Percentiles rank a stretch among this genome's conserved stretches.
Evolutionary conservation across 2,888 invertebrate genomes (phyloP).

Genomic region (Holacanthella duospinosa): DNA sequence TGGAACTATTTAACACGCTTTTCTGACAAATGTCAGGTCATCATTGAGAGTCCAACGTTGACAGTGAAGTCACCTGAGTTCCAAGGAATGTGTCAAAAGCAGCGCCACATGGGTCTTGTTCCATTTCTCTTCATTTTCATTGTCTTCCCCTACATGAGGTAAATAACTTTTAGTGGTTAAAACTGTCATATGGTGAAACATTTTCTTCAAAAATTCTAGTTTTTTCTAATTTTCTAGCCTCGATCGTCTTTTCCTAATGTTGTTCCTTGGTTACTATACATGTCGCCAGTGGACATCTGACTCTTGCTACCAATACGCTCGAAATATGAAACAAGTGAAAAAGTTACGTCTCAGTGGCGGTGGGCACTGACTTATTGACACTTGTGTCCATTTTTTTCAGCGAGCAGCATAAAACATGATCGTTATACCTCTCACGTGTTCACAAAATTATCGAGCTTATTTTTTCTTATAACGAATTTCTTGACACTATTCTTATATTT

Average conservation of each 20-base stretch:
- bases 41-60: slow-evolving; percentile 18
- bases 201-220: no score
- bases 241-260: slow-evolving; percentile 18
- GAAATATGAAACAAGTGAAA: slow-evolving; percentile 19
- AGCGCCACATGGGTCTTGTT: slow-evolving; percentile 29
- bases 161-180: no score
- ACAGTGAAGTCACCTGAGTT: slow-evolving; percentile 27
- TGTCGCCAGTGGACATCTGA: slow-evolving; percentile 19
- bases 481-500: no score
- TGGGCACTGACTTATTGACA: no score
- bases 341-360: background rate
- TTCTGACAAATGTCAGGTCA: no score
- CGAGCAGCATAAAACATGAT: no score
- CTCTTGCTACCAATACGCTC: slow-evolving; percentile 21
- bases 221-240: slow-evolving; percentile 15
- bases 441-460: no score
- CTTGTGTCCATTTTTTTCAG: no score
- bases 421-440: no score
- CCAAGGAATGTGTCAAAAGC: slow-evolving; percentile 16
- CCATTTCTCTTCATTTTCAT: slow-evolving; percentile 22
- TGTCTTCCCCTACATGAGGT: slow-evolving; percentile 28
- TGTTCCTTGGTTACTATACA: slow-evolving; percentile 12
- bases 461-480: no score
- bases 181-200: no score
- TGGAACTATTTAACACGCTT: no score